Evolutionary conservation across 2,888 invertebrate genomes (phyloP), one percentile per base, ranked within the genome.

Genomic region (Bellardia bayeri): DNA sequence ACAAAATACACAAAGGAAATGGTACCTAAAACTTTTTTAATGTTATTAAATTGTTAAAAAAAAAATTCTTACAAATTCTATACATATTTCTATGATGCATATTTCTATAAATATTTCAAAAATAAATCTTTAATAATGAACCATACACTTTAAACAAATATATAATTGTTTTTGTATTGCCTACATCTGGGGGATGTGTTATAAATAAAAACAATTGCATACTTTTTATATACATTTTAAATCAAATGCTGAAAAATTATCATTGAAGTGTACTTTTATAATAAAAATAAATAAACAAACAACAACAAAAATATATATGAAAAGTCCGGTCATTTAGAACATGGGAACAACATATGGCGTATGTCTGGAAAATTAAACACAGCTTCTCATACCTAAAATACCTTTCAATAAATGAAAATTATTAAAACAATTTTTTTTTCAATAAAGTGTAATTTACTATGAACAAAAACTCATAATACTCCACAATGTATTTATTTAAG

Each of bases 361-460:
- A 33, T 78, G 83, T 78, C 83, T 83, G 83, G 71, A 78, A 83
- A 78, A 71, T 78, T 64, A 71, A 63, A 54, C n/a, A 68, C 69
- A 72, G 11, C 45, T 0, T 45, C 54, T 23, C 78, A 63, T 51
- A 42, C 49, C 68, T 30, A 6, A 4, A 13, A 1, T 2, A 42
- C n/a, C 58, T 37, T 13, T 7, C 14, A 2, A 16, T 11, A 58
- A 63, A 78, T 64, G 42, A 64, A 78, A 71, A 54, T 42, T 61
- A 68, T 58, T 40, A 45, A 64, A 51, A 71, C 56, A 56, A 4
- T 30, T 14, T 13, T 23, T 13, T 69, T 76, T 82, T 71, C 71
- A 83, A 76, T 76, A 83, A 76, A 83, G n/a, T 76, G 16, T 54
- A 82, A 76, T 82, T 82, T 69, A 56, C 40, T 75, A 81, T 75